Conservation (phyloP, 2,888 invertebrate species). For the Coleophora flavipennella region DNA sequence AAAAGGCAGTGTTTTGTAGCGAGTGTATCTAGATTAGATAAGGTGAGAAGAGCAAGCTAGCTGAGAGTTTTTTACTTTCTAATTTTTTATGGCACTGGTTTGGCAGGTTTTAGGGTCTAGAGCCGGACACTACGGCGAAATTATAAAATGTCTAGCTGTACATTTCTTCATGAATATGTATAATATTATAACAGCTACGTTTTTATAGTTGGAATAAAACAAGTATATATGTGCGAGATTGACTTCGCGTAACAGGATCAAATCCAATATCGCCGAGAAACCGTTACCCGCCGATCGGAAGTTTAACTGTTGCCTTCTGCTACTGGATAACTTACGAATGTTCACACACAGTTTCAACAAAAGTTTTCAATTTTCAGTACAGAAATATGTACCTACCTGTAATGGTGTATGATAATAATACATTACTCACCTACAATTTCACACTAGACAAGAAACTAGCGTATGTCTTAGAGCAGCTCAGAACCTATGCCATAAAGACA, state of each 20-base stretch:
- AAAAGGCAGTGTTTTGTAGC: slow-evolving; percentile 66
- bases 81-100: slow-evolving; percentile 58
- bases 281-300: no score
- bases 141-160: slow-evolving; percentile 13
- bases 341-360: no score
- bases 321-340: no score
- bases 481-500: slow-evolving; percentile 17
- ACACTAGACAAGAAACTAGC: no score
- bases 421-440: no score
- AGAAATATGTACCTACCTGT: no score
- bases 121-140: slow-evolving; percentile 24
- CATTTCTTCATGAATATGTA: neutral
- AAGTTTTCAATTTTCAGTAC: no score
- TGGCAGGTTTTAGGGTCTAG: slow-evolving; percentile 62
- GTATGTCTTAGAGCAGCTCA: neutral
- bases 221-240: no score
- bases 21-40: slow-evolving; percentile 39
- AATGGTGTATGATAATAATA: no score
- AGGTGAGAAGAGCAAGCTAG: slow-evolving; percentile 53
- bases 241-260: no score
- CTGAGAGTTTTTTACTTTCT: slow-evolving; percentile 46
- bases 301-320: no score
- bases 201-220: neutral
- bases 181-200: neutral
- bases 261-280: no score